Conservation (phyloP, 2,113 vertebrate species). For the Pygoscelis antarcticus region DNA sequence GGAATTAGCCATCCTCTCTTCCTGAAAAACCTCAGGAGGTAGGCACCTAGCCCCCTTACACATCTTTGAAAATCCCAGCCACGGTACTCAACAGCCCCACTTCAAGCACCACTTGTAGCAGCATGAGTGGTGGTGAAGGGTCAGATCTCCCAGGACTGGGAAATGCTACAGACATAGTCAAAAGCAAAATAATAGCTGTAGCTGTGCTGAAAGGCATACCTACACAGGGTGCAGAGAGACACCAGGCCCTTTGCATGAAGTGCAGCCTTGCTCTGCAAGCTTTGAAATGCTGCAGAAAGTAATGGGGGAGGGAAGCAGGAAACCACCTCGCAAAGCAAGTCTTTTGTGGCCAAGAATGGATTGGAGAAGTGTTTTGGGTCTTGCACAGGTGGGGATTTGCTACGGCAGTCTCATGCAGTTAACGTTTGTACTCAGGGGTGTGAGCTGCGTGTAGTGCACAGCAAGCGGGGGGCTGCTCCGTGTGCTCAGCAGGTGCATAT, state of each 20-base stretch:
- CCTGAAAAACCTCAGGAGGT: neutral
- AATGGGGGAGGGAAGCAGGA: neutral
- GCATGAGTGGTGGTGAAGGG: neutral
- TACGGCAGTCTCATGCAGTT: neutral
- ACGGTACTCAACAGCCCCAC: neutral
- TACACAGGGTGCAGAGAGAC: neutral
- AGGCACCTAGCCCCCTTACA: neutral
- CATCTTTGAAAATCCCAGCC: neutral
- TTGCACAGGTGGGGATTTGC: neutral
- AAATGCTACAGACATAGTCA: neutral
- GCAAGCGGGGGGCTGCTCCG: rapidly evolving
- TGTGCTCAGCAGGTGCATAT: neutral
- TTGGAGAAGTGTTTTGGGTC: neutral
- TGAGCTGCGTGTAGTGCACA: neutral
- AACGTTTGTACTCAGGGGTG: neutral
- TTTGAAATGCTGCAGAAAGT: neutral
- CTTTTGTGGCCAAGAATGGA: neutral
- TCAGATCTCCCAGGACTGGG: neutral
- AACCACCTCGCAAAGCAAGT: neutral
- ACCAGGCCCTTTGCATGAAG: neutral
- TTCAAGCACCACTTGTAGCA: neutral
- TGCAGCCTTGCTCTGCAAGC: neutral
- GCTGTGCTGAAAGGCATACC: neutral
- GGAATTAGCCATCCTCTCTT: neutral
- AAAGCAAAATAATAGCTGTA: neutral